Evolutionary conservation across 23 tunicate genomes (phyloP).

Genomic region (Styela plicata): DNA sequence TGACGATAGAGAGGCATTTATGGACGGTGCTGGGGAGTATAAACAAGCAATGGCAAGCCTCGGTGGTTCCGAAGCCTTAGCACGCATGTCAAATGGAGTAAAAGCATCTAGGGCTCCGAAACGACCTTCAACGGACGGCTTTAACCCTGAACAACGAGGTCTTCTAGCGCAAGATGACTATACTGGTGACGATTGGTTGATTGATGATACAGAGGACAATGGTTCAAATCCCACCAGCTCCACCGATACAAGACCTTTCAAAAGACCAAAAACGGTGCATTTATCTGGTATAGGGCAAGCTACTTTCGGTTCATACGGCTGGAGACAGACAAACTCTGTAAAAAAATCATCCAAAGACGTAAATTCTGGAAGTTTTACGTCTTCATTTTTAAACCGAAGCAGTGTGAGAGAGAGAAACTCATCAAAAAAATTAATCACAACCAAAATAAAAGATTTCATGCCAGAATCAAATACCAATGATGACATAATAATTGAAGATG

Average conservation of each 20-base stretch:
- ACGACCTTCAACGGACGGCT: constrained; percentile 10
- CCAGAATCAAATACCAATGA: not conserved
- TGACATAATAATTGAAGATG: not conserved
- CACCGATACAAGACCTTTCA: constrained; percentile 1
- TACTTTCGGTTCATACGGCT: not conserved
- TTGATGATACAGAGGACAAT: constrained; percentile 34
- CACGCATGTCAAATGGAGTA: not conserved
- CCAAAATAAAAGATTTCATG: constrained; percentile 19
- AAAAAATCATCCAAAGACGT: constrained; percentile 1
- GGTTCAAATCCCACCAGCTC: not conserved
- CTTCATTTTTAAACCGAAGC: constrained; percentile 9
- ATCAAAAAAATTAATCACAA: constrained; percentile 8
- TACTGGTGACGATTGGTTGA: constrained; percentile 58
- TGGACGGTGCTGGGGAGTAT: constrained; percentile 13
- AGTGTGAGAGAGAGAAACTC: not conserved
- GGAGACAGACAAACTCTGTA: constrained; percentile 1
- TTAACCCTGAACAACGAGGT: not conserved
- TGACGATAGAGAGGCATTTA: not conserved
- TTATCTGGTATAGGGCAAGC: not conserved
- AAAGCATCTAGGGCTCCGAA: not conserved
- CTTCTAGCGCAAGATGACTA: constrained; percentile 17
- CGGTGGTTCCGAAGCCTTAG: constrained; percentile 22
- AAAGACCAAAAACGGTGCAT: constrained; percentile 39
- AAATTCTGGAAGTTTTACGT: not conserved
- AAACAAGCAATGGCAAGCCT: constrained; percentile 6